Evolutionary conservation across 2,797 vertebrate species (phyloP).

Genomic region (Corythornis leucogaster): DNA sequence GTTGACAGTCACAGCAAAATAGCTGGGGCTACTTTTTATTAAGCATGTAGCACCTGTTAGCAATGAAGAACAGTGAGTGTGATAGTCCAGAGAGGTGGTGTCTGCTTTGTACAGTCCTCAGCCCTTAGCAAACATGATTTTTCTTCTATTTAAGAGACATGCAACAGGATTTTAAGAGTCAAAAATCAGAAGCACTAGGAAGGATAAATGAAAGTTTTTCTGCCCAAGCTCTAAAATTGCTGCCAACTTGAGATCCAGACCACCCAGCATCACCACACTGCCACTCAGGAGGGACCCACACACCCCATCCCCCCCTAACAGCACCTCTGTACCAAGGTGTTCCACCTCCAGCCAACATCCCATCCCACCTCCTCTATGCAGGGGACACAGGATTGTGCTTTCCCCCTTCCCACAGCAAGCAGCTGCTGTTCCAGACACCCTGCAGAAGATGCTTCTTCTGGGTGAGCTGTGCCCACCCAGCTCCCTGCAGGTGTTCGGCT

Average conservation of each 20-base stretch:
- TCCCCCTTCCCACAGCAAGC: too few species aligned
- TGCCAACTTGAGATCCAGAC: not conserved
- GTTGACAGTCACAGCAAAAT: too few species aligned
- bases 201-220: not conserved
- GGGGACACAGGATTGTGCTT: not conserved
- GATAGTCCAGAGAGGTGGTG: too few species aligned
- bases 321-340: rapidly evolving
- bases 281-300: too few species aligned
- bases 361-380: too few species aligned
- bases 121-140: not conserved
- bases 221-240: not conserved
- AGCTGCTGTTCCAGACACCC: not conserved
- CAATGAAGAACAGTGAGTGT: too few species aligned
- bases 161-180: not conserved
- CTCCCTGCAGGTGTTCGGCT: not conserved
- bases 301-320: not conserved
- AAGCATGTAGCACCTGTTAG: too few species aligned
- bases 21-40: too few species aligned
- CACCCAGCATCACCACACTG: not conserved
- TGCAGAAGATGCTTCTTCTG: too few species aligned
- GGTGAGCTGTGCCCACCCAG: not conserved
- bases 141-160: too few species aligned
- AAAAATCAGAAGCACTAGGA: rapidly evolving
- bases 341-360: not conserved
- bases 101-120: too few species aligned